Evolutionary conservation across 2,888 invertebrate species (phyloP), one percentile per base, ranked within the genome.

Genomic region (Hydrotaea cyrtoneurina): DNA sequence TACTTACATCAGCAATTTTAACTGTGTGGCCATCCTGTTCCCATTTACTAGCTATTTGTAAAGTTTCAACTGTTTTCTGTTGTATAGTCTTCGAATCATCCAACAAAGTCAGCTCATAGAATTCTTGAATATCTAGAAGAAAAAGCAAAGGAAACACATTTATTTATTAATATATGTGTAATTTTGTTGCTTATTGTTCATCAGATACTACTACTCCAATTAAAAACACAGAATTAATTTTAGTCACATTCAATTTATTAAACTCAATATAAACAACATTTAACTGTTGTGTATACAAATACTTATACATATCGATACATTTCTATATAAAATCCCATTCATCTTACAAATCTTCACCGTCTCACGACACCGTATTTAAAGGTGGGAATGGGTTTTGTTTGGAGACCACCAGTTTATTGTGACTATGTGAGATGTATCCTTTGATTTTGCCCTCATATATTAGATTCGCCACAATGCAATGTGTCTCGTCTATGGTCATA

Each of bases 391-490:
- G 97, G 93, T 98, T 98, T 91, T 97, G 97, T 92, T 99, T 99
- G 89, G 98, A 98, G 64, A 99, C 97, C 69, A 99, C 99, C 79
- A 99, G 94, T 93, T 98, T 99, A 91, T 98, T 96, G 93, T 99
- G 99, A 88, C 97, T 97, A 93, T 98, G 96, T 0, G 99, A 98
- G 90, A 99, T 98, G 92, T 99, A 99, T 0, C 99, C 99, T 92
- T 99, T 99, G 88, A 99, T 98, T 93, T 98, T 98, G 26, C 98
- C 98, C 93, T 98, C 98, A 90, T 95, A 97, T 89, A 99, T 99
- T 77, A 99, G 94, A 93, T 99, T 99, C 0, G 98, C 98, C 2
- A 99, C 95, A 89, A 99, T 97, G 92, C 99, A 99, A 89, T 98
- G 97, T 0, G 98, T 97, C 92, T 99, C 99, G 91, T 98, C 98